Conservation (phyloP, 2,113 vertebrate genomes). For the Antigone vipio region DNA sequence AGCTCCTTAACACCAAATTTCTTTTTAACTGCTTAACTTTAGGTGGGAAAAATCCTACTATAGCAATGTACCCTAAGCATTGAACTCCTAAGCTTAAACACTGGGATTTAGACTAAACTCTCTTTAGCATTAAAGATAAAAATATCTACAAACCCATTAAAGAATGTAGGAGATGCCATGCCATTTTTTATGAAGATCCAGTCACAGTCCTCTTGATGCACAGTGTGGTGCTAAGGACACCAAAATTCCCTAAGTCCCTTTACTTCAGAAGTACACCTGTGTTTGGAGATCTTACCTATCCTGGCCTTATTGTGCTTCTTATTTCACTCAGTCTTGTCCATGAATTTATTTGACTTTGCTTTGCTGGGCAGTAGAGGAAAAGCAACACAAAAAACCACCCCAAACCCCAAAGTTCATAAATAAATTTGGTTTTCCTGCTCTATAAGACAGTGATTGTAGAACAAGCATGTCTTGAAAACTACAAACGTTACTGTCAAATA, state of each 20-base stretch:
- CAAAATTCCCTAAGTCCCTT: neutral
- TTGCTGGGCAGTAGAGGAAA: neutral
- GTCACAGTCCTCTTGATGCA: neutral
- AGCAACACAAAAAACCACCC: neutral
- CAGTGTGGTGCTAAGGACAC: neutral
- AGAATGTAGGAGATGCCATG: neutral
- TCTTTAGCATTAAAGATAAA: neutral
- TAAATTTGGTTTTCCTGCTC: neutral
- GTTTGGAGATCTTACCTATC: neutral
- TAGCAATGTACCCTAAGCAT: neutral
- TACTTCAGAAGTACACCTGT: neutral
- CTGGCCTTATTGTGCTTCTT: neutral
- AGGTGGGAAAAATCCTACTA: neutral
- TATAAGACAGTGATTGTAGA: neutral
- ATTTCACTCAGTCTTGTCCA: neutral
- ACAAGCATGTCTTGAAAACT: neutral
- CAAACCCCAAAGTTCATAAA: neutral
- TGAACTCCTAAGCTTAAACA: neutral
- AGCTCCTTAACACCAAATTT: neutral
- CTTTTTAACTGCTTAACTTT: neutral
- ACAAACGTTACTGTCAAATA: neutral
- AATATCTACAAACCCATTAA: neutral
- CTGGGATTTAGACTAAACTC: neutral
- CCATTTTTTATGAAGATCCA: neutral
- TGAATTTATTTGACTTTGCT: neutral